A percentile compares a stretch with the other conserved stretches of the same genome.
phyloP scores from a whole-genome alignment of 1,140 invertebrate species.

The Aphelinus atriplicis region DNA sequence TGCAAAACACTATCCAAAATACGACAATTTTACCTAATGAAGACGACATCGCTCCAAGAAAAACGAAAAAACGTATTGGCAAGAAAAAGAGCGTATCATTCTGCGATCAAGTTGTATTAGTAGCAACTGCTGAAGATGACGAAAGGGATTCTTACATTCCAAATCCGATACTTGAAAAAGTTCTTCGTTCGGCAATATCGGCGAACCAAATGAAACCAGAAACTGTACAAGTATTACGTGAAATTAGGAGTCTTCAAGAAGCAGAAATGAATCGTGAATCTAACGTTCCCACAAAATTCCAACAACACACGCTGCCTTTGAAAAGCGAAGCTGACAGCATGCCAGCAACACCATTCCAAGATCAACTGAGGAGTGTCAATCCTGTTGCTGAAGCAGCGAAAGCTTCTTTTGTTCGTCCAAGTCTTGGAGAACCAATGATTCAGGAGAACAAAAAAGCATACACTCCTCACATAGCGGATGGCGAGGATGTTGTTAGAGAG shows the following conservation, averaged over 20 bases:
- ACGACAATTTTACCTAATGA: conserved; percentile 61
- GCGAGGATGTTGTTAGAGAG: conserved; percentile 51
- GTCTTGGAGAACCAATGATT: conserved; percentile 49
- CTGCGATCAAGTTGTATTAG: conserved; percentile 91
- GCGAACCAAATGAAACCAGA: conserved; percentile 67
- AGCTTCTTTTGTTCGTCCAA: conserved; percentile 49
- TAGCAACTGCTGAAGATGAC: conserved; percentile 90
- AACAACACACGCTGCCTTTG: conserved; percentile 62
- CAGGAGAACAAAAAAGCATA: conserved; percentile 49
- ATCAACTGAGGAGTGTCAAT: conserved; percentile 61
- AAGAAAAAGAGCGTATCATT: conserved; percentile 95
- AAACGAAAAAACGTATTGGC: conserved; percentile 67
- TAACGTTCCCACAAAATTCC: conserved; percentile 55
- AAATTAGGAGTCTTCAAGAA: conserved; percentile 64
- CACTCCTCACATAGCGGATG: conserved; percentile 43
- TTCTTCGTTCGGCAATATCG: conserved; percentile 82
- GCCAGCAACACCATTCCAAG: conserved; percentile 61
- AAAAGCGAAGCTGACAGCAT: conserved; percentile 62
- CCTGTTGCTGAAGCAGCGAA: conserved; percentile 48
- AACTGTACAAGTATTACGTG: conserved; percentile 66
- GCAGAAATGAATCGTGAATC: conserved; percentile 62
- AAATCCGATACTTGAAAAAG: conserved; percentile 88
- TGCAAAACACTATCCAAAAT: conserved; percentile 65
- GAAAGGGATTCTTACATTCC: conserved; percentile 91
- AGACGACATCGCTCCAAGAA: conserved; percentile 59